These are phyloP conservation scores for Conus ventricosus DNA, from an alignment of 1,140 invertebrate species.

Conservation along the genomic window DNA sequence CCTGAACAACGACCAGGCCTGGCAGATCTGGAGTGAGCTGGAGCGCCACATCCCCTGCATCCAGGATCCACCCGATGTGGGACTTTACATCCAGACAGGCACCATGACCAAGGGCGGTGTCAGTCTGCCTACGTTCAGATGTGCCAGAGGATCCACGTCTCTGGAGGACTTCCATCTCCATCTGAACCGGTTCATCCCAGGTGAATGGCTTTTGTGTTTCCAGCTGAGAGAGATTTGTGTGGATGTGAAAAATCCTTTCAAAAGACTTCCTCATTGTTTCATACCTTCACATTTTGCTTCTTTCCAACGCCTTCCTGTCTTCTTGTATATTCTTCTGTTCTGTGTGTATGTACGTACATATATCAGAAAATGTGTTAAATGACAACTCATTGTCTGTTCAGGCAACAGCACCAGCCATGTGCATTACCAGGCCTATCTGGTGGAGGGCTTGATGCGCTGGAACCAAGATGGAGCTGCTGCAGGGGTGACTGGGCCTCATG, in stretches of 20 bases:
- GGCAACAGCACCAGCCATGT: slow-evolving; percentile 47
- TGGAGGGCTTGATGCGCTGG: slow-evolving; percentile 53
- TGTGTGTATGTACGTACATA: background rate
- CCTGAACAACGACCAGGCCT: slow-evolving; percentile 40
- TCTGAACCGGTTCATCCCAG: slow-evolving; percentile 36
- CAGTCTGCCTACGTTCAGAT: slow-evolving; percentile 16
- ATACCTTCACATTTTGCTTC: too few species aligned
- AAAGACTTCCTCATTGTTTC: too few species aligned
- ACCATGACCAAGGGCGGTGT: slow-evolving; percentile 44
- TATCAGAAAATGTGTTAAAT: slow-evolving; percentile 19
- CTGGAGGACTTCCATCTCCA: slow-evolving; percentile 41
- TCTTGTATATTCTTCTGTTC: too few species aligned
- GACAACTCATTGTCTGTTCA: slow-evolving; percentile 24
- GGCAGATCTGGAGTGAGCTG: slow-evolving; percentile 49
- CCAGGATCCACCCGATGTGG: slow-evolving; percentile 52
- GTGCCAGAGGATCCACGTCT: slow-evolving; percentile 43
- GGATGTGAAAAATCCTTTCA: background rate
- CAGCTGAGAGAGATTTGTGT: background rate
- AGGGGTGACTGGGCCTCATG: background rate
- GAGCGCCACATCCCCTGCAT: slow-evolving; percentile 52
- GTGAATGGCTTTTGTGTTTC: slow-evolving; percentile 7
- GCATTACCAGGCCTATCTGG: slow-evolving; percentile 53
- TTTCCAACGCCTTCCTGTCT: too few species aligned
- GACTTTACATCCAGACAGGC: slow-evolving; percentile 45
- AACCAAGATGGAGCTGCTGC: slow-evolving; percentile 45